These are phyloP conservation scores for Morone chrysops DNA, from an alignment of 2,113 vertebrate genomes.

Conservation along the genomic window DNA sequence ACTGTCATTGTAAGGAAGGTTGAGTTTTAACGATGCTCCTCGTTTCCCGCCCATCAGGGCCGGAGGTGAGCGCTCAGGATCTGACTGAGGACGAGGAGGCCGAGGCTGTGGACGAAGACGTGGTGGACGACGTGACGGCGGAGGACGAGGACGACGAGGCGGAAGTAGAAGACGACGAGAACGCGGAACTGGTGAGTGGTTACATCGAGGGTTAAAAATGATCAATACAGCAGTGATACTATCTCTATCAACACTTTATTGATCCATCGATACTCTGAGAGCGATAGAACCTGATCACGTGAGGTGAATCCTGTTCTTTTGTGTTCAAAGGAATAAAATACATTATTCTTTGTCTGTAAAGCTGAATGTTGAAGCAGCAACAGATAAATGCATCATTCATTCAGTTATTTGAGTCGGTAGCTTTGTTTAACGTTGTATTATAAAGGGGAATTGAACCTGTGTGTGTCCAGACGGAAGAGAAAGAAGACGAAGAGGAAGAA, in stretches of 20 bases:
- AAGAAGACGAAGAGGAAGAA: conserved; percentile 91
- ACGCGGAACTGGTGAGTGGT: conserved; percentile 90
- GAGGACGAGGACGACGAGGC: conserved; percentile 98
- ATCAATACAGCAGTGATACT: background rate
- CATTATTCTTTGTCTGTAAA: too few relatives aligned
- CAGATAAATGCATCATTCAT: too few relatives aligned
- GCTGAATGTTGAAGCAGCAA: too few relatives aligned
- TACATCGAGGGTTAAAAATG: too few relatives aligned
- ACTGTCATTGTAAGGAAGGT: too few relatives aligned
- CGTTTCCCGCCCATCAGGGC: conserved; percentile 59
- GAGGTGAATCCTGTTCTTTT: too few relatives aligned
- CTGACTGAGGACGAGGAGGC: conserved; percentile 96
- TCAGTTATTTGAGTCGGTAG: too few relatives aligned
- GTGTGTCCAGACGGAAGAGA: conserved; percentile 91
- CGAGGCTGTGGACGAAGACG: conserved; percentile 91
- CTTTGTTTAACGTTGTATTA: too few relatives aligned
- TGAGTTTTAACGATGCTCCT: background rate
- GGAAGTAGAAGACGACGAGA: conserved; percentile 97
- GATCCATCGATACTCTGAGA: too few relatives aligned
- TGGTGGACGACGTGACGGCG: conserved; percentile 90
- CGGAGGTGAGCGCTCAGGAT: conserved; percentile 89
- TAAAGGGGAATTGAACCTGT: background rate
- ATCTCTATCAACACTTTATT: too few relatives aligned
- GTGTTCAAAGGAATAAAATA: too few relatives aligned
- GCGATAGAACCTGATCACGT: too few relatives aligned